Conservation (phyloP, 2,797 vertebrate genomes). For the Hoplostethus atlanticus region DNA sequence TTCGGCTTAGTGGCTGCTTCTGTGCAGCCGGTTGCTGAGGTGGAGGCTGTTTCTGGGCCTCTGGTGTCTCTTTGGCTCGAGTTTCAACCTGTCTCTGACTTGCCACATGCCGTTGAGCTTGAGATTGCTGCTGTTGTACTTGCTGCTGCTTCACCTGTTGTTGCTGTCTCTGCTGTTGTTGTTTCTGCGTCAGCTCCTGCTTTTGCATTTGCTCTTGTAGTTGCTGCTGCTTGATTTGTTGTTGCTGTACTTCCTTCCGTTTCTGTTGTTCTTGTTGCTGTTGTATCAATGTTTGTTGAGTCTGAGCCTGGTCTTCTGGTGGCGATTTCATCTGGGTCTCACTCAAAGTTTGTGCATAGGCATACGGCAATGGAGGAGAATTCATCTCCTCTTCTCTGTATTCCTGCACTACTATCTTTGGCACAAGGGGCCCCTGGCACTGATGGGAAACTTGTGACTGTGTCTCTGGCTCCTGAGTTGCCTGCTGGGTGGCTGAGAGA, state of each 20-base stretch:
- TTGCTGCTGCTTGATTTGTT: slow-evolving; percentile 13
- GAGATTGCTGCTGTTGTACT: slow-evolving; percentile 14
- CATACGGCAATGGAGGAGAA: slow-evolving; percentile 62
- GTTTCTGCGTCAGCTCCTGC: slow-evolving; percentile 12
- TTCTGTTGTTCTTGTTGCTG: slow-evolving; percentile 36
- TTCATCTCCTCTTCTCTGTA: slow-evolving; percentile 62
- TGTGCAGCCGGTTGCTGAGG: slow-evolving; percentile 49
- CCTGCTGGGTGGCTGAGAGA: neutral
- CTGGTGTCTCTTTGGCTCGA: slow-evolving; percentile 35
- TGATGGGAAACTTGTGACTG: slow-evolving; percentile 17
- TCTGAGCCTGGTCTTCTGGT: slow-evolving; percentile 21
- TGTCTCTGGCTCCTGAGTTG: slow-evolving; percentile 7
- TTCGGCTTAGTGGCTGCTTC: slow-evolving; percentile 46
- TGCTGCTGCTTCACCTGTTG: slow-evolving; percentile 24
- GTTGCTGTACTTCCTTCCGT: slow-evolving; percentile 11
- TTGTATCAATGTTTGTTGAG: slow-evolving; percentile 7
- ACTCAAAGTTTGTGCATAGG: slow-evolving; percentile 62
- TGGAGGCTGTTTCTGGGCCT: slow-evolving; percentile 29
- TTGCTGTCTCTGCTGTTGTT: neutral
- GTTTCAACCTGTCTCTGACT: slow-evolving; percentile 35
- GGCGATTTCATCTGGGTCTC: slow-evolving; percentile 32
- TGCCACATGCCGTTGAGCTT: slow-evolving; percentile 30
- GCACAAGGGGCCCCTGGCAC: slow-evolving; percentile 54
- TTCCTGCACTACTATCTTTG: slow-evolving; percentile 81
- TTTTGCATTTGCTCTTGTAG: slow-evolving; percentile 16